Conservation (phyloP, 2,113 vertebrate genomes). For the Tragelaphus imberbis region DNA sequence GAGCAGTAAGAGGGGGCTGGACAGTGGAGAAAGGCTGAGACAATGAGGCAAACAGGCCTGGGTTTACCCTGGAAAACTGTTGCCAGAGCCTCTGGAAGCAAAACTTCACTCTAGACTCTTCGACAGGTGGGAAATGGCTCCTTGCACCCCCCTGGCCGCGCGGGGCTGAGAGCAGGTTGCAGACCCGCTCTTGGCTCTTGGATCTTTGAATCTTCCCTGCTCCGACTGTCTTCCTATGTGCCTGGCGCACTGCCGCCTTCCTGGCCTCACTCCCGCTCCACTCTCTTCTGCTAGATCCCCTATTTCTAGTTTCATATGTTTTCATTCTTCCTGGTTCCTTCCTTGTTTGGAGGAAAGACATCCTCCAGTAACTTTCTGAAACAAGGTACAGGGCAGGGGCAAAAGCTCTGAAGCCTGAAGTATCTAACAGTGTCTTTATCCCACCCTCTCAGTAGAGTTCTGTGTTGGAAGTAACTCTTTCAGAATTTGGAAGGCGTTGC, state of each 20-base stretch:
- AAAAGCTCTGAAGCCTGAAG: not conserved
- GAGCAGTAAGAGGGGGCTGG: not conserved
- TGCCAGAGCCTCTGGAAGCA: not conserved
- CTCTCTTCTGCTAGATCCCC: no score
- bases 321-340: not conserved
- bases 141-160: not conserved
- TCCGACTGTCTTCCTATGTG: accelerated
- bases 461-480: not conserved
- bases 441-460: not conserved
- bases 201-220: not conserved
- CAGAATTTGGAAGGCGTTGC: not conserved
- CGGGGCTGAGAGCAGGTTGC: accelerated
- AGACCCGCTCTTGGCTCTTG: not conserved
- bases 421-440: not conserved
- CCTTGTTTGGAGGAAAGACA: not conserved
- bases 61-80: not conserved
- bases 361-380: not conserved
- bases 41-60: no score
- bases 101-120: not conserved
- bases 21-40: not conserved
- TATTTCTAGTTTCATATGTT: not conserved
- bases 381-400: not conserved
- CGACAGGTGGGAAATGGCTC: no score
- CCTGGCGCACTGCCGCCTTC: accelerated
- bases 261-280: not conserved